Percentiles rank a stretch among this genome's conserved stretches.
Conservation (phyloP, 2,113 vertebrate species). For the Herpetotheres cachinnans region DNA sequence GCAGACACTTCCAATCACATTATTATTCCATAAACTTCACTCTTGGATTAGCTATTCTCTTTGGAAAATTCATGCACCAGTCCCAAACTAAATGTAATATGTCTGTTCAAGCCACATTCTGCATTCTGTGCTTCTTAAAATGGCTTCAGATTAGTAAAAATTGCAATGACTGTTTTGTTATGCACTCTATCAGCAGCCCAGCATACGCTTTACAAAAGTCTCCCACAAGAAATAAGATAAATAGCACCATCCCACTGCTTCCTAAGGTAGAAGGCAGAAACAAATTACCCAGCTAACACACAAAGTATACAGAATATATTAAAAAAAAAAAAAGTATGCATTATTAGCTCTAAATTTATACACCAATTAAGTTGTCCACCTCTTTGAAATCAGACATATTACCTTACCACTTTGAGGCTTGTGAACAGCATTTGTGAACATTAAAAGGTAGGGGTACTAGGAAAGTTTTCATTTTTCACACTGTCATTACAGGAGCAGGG, state of each 20-base stretch:
- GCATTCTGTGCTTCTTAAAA: background rate
- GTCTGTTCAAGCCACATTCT: background rate
- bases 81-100: constrained; percentile 3
- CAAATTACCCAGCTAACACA: constrained; percentile 19
- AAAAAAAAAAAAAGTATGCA: background rate
- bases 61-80: background rate
- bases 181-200: background rate
- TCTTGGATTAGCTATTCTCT: constrained; percentile 54
- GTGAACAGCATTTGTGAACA: background rate
- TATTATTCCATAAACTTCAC: constrained; percentile 3
- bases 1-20: background rate
- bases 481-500: background rate
- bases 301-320: background rate
- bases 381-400: constrained; percentile 43
- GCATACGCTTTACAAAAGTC: background rate
- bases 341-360: constrained; percentile 51
- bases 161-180: background rate
- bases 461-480: background rate
- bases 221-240: constrained; percentile 37
- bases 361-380: constrained; percentile 48
- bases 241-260: background rate
- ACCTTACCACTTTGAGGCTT: background rate
- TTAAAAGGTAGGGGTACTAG: background rate
- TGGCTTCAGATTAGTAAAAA: constrained; percentile 26
- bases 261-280: background rate